A percentile compares a stretch with the other conserved stretches of the same genome.
phyloP scores from a whole-genome alignment of 2,797 vertebrate genomes.

The Galago senegalensis region DNA sequence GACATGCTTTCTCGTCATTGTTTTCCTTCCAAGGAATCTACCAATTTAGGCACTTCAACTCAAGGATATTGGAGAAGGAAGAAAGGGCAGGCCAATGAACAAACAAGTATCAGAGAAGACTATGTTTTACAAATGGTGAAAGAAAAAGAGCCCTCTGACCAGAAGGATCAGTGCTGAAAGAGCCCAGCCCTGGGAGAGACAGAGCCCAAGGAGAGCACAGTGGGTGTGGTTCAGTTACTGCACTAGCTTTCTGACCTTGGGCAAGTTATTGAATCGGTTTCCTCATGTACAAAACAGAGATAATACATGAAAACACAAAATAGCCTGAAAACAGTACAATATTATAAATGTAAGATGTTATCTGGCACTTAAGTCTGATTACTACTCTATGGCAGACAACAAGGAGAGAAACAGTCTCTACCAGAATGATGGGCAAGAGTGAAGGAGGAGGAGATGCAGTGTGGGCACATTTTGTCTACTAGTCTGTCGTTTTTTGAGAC shows the following conservation, averaged over 20 bases:
- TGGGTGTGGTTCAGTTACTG: not conserved
- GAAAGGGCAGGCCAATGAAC: not conserved
- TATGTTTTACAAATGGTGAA: not conserved
- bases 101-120: not conserved
- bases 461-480: not conserved
- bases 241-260: not conserved
- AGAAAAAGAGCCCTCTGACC: not conserved
- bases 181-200: not conserved
- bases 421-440: not conserved
- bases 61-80: not conserved
- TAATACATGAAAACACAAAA: conserved; percentile 3
- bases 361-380: not conserved
- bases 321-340: not conserved
- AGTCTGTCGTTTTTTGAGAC: too few species aligned
- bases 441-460: not conserved
- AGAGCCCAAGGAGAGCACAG: not conserved
- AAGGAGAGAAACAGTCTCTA: not conserved
- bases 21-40: not conserved
- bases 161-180: not conserved
- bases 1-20: not conserved
- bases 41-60: not conserved
- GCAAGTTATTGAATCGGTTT: not conserved
- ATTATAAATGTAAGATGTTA: not conserved
- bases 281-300: not conserved
- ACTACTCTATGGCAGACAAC: not conserved